Conservation (phyloP, 2,888 invertebrate species). For the Branchipolynoe longqiensis region DNA sequence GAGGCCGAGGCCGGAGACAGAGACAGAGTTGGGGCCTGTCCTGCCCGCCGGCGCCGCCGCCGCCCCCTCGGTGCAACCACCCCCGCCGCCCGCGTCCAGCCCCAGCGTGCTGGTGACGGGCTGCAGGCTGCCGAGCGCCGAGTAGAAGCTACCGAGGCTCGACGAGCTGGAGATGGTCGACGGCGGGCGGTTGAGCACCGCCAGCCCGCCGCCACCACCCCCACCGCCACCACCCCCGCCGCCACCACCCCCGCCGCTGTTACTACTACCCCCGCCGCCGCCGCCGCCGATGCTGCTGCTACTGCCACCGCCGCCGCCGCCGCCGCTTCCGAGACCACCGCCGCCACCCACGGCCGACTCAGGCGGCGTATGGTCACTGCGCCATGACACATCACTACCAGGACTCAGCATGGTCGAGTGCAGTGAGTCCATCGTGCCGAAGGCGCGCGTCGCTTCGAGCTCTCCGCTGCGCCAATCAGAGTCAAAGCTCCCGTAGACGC, state of each 20-base stretch:
- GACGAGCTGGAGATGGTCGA: conserved; percentile 25
- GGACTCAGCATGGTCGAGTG: background rate
- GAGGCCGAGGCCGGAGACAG: too few relatives aligned
- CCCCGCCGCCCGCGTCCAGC: background rate
- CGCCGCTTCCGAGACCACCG: background rate
- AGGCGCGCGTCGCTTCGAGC: conserved; percentile 39
- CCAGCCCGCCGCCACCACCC: too few relatives aligned
- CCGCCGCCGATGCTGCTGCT: too few relatives aligned
- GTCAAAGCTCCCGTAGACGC: conserved; percentile 79
- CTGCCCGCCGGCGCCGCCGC: background rate
- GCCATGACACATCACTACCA: background rate
- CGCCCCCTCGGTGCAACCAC: background rate
- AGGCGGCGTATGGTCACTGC: background rate
- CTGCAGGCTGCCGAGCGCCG: conserved; percentile 38
- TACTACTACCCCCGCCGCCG: too few relatives aligned
- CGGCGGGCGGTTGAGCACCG: too few relatives aligned
- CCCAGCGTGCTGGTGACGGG: conserved; percentile 4
- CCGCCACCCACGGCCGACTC: background rate
- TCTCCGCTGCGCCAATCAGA: conserved; percentile 71
- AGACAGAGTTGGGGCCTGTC: background rate
- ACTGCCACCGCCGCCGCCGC: too few relatives aligned
- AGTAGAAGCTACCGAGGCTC: conserved; percentile 51
- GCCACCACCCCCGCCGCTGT: too few relatives aligned
- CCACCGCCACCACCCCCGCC: too few relatives aligned
- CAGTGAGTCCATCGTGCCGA: conserved; percentile 10